Base-by-base conservation (phyloP, 2,113 vertebrate species). In the Antidorcas marsupialis region DNA sequence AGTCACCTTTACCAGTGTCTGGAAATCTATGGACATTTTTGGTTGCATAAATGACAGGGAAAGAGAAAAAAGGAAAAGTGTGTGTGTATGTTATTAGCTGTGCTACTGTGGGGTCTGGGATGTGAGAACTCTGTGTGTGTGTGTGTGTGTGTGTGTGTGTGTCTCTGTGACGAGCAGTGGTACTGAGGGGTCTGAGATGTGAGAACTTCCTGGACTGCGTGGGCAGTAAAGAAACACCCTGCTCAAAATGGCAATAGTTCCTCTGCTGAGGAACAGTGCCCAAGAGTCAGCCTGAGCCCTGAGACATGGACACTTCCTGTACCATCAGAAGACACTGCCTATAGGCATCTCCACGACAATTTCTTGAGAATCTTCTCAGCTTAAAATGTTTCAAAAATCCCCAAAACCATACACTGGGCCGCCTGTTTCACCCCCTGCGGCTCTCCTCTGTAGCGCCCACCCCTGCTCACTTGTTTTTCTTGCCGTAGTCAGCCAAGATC, bases 401-500 rank as follows among this genome's bases (percentile, higher is more conserved):
- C 47, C 57, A 21, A 59, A 93, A n/a, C 43, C 25, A 36, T 5
- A 17, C 0, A n/a, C 8, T 23, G 12, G 74, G 30, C 43, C 33
- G 30, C 3, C 30, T 1, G 12, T 88, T 23, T 86, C 7, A 7
- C 27, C 47, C 52, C 16, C 45, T 55, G 5, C 1, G 4, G 36
- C 43, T 64, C 15, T 45, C 27, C 3, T 33, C 7, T 17, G 8
- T 6, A 13, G 55, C 92, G 33, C 47, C 7, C 16, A 23, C 36
- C 50, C 36, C 1, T 3, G 82, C 99, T 99, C 97, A 99, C 99
- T 99, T 99, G 99, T 99, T 99, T 98, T 99, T 99, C 99, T 99
- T 99, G 98, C 99, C 99, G 0, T 99, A 99, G 97, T 99, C 99
- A 0, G 99, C 99, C 98, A 99, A 98, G 98, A 99, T 99, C 33